Conservation (phyloP, 2,113 vertebrate genomes). For the Charina bottae region DNA sequence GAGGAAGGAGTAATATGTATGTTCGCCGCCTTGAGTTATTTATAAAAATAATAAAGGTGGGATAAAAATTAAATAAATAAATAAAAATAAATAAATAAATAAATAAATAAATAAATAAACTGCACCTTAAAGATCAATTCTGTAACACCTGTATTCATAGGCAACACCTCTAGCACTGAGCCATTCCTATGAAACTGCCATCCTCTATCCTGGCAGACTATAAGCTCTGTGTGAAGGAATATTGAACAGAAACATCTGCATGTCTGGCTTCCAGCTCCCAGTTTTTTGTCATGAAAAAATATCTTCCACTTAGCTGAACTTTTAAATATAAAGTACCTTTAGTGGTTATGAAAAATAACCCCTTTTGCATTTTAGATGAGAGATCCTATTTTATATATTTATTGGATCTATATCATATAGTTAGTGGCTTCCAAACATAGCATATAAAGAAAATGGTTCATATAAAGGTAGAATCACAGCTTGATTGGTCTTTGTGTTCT, state of each 20-base stretch:
- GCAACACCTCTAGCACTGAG: background rate
- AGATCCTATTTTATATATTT: background rate
- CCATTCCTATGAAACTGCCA: background rate
- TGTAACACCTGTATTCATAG: background rate
- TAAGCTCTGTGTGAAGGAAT: background rate
- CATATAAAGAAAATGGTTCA: background rate
- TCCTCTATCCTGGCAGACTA: background rate
- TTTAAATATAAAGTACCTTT: background rate
- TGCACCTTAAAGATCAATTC: background rate
- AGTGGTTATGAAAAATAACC: background rate
- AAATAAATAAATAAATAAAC: no score
- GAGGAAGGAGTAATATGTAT: no score
- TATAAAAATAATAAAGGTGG: no score
- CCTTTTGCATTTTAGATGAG: background rate
- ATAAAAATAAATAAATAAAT: no score
- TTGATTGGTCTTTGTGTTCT: background rate
- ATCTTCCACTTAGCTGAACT: background rate
- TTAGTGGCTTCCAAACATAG: background rate
- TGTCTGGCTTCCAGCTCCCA: no score
- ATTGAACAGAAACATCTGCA: background rate
- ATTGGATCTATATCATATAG: background rate
- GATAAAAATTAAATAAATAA: no score
- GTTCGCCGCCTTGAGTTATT: no score
- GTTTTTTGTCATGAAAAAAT: background rate
- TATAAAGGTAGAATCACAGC: background rate